phyloP scores from a whole-genome alignment of 2,888 invertebrate species.

The Sthenelais limicola region DNA sequence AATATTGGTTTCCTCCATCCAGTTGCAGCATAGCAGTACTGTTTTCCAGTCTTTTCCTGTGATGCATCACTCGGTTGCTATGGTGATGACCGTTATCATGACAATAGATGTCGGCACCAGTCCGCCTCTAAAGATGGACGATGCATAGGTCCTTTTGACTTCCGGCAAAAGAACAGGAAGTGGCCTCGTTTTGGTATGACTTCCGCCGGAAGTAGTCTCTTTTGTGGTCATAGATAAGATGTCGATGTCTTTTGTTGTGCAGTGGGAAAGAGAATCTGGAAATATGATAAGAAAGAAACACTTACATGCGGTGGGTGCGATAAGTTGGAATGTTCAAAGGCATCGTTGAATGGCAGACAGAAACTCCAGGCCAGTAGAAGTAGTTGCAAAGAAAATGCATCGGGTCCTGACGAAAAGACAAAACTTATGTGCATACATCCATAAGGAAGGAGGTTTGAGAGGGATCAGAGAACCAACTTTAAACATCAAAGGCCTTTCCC shows the following conservation, averaged over 20 bases:
- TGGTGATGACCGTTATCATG: conserved; percentile 28
- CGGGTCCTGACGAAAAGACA: too few species aligned
- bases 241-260: conserved; percentile 12
- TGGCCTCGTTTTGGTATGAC: conserved; percentile 39
- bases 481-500: too few species aligned
- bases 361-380: too few species aligned
- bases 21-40: too few species aligned
- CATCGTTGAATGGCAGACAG: too few species aligned
- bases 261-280: not conserved
- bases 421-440: too few species aligned
- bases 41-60: conserved; percentile 16
- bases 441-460: too few species aligned
- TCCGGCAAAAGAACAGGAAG: conserved; percentile 24
- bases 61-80: conserved; percentile 27
- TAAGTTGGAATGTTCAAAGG: too few species aligned
- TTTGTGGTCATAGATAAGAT: conserved; percentile 22
- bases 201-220: conserved; percentile 33
- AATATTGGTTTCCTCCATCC: too few species aligned
- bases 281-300: conserved; percentile 29
- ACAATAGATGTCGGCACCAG: conserved; percentile 6
- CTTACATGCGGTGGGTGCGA: conserved; percentile 2
- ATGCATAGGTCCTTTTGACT: conserved; percentile 5
- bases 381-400: too few species aligned
- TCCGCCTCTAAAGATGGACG: conserved; percentile 24
- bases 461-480: too few species aligned